A percentile compares a stretch with the other conserved stretches of the same genome.
These are phyloP conservation scores for Steinernema khuongi DNA, from an alignment of 1,140 invertebrate genomes.

Conservation along the genomic window DNA sequence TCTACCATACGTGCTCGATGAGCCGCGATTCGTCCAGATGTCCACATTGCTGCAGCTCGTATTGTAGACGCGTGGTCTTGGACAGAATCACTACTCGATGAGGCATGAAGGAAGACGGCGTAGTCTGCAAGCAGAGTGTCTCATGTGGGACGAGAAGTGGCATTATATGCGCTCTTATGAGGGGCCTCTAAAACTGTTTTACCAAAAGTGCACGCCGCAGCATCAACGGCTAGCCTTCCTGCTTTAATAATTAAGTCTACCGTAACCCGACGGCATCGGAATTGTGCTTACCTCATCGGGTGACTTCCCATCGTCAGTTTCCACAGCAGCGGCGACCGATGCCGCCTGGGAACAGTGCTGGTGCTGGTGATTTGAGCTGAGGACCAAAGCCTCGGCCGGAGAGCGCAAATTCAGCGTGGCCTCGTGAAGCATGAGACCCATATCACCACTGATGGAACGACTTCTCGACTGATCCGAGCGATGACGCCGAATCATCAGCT, in stretches of 20 bases:
- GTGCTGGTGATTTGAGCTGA: not conserved
- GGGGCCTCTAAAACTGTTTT: too few relatives aligned
- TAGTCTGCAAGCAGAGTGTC: too few relatives aligned
- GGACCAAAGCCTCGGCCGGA: not conserved
- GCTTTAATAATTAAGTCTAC: too few relatives aligned
- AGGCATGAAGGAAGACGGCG: not conserved
- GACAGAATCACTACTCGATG: not conserved
- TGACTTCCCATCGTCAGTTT: not conserved
- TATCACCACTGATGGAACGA: not conserved
- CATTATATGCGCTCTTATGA: too few relatives aligned
- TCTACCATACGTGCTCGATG: not conserved
- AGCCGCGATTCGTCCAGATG: not conserved
- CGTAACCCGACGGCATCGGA: too few relatives aligned
- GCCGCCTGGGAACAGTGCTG: not conserved
- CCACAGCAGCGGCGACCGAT: not conserved
- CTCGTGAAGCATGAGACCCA: not conserved
- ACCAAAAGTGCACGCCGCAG: too few relatives aligned
- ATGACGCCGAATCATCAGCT: not conserved
- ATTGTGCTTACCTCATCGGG: not conserved
- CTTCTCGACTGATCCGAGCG: not conserved
- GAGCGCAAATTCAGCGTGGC: not conserved
- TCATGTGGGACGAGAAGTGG: too few relatives aligned
- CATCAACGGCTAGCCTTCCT: too few relatives aligned
- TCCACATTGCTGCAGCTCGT: conserved; percentile 3
- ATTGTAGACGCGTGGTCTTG: not conserved